Evolutionary conservation across 2,113 vertebrate genomes (phyloP).

Genomic region (Pholis gunnellus): DNA sequence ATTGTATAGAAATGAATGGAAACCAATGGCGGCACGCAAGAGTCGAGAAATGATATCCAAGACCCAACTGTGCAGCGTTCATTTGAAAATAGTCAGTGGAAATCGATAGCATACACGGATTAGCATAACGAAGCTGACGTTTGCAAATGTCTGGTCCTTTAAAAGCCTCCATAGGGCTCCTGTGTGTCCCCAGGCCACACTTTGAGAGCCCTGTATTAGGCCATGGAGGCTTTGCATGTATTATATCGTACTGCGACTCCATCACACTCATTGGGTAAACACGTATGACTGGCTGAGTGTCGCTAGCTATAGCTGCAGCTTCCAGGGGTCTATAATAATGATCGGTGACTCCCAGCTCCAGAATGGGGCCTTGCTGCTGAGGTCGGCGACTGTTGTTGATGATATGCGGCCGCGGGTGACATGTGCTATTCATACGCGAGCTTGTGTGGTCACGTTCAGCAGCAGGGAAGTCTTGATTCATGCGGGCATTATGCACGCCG

Average conservation of each 20-base stretch:
- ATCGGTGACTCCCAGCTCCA: constrained; percentile 25
- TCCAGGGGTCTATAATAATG: constrained; percentile 24
- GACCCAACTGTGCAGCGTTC: background rate
- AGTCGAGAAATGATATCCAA: background rate
- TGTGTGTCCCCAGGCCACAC: constrained; percentile 26
- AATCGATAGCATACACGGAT: background rate
- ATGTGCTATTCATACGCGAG: constrained; percentile 56
- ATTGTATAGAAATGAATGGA: background rate
- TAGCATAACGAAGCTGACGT: background rate
- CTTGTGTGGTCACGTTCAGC: constrained; percentile 78
- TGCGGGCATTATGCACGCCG: constrained; percentile 74
- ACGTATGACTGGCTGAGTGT: background rate
- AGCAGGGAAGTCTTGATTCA: constrained; percentile 78
- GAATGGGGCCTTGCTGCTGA: constrained; percentile 23
- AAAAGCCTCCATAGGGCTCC: background rate
- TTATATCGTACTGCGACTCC: background rate
- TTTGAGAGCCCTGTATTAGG: constrained; percentile 11
- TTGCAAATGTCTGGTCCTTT: background rate
- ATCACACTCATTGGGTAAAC: constrained; percentile 15
- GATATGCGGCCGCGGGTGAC: constrained; percentile 48
- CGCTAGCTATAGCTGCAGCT: constrained; percentile 36
- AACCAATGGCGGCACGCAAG: background rate
- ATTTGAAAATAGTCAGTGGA: background rate
- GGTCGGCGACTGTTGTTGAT: constrained; percentile 37
- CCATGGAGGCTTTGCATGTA: background rate